Evolutionary conservation across 2,888 invertebrate genomes (phyloP), one percentile per base, ranked within the genome.

Genomic region (Drosophila glabriapex): DNA sequence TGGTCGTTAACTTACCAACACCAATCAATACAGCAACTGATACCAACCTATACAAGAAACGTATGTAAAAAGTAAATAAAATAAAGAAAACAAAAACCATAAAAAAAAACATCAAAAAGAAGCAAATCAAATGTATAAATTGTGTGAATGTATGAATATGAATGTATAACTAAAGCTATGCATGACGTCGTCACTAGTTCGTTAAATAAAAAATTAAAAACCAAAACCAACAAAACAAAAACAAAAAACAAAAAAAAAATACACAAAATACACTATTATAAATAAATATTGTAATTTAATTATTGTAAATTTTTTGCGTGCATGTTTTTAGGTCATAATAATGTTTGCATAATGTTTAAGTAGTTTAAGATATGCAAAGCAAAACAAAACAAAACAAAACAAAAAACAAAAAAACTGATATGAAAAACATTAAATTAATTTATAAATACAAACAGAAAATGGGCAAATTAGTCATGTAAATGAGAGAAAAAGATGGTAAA

Each of bases 321-420:
- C 67, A 62, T 72, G 52, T 78, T 84, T 63, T 65, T 76, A 83
- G 71, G 56, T 73, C 64, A 60, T 77, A 76, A 76, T 73, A 71
- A 81, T 79, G 81, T 85, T 88, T 88, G 83, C 85, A 69, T 85
- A 85, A 84, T 84, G 73, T 90, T 78, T 90, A 88, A 83, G 82
- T 90, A 88, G 83, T 74, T 82, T 82, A 73, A 81, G 80, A 80
- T 85, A 85, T 83, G 83, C 85, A 82, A 82, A 82, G 82, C 85
- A 83, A 71, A 85, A 67, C 76, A 68, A 65, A 82, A 28, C 46
- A 46, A 79, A 79, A 82, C 82, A 82, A 70, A 83, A 67, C 71
- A 63, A 60, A 79, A 31, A n/a, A n/a, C n/a, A n/a, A 49, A 61
- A 66, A 60, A 77, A 56, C 29, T 28, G 14, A 76, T 61, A 58